These are phyloP conservation scores for Crotophaga sulcirostris DNA, from an alignment of 2,113 vertebrate species.

Conservation along the genomic window DNA sequence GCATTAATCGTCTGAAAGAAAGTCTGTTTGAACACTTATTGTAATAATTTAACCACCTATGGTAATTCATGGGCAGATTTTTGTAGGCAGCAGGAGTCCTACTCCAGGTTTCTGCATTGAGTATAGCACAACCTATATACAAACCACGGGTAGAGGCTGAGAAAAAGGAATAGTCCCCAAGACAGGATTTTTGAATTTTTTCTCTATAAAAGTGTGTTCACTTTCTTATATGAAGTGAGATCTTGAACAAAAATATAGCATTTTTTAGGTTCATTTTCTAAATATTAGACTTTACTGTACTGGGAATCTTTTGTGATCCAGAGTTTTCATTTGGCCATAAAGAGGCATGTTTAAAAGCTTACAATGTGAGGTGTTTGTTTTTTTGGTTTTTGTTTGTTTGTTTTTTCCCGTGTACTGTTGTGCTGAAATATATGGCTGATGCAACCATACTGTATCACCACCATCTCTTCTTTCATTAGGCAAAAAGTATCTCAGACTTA, in stretches of 20 bases:
- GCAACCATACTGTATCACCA: background rate
- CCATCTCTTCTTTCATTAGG: background rate
- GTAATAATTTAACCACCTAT: background rate
- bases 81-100: background rate
- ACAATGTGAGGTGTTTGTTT: too few species aligned
- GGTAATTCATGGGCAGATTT: background rate
- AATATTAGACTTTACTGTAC: background rate
- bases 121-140: background rate
- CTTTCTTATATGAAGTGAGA: background rate
- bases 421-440: background rate
- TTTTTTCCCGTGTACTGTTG: background rate
- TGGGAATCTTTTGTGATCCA: background rate
- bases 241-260: background rate
- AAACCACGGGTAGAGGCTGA: background rate
- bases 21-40: background rate
- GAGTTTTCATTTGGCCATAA: background rate
- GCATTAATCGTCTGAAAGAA: background rate
- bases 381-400: too few species aligned
- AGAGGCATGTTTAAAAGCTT: background rate
- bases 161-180: background rate
- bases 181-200: background rate
- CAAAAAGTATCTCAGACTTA: background rate
- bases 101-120: background rate
- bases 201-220: background rate
- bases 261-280: background rate